These are phyloP conservation scores for Pogonocichla stellata DNA, from an alignment of 2,113 vertebrate species.

Conservation along the genomic window DNA sequence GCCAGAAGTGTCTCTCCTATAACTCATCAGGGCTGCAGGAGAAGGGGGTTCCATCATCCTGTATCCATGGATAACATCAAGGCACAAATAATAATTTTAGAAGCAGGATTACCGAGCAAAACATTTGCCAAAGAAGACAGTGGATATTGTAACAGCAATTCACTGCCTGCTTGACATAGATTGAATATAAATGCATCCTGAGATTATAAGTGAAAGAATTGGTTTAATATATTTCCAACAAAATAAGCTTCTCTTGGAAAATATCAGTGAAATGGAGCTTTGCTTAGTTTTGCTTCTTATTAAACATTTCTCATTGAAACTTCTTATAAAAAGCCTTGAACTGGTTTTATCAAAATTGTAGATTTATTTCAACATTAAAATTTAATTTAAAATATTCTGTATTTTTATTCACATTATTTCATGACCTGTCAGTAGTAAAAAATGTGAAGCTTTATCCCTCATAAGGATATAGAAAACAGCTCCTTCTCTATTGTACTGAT, in stretches of 20 bases:
- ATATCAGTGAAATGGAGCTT: not conserved
- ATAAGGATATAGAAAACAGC: not conserved
- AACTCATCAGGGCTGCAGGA: not conserved
- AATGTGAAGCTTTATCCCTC: not conserved
- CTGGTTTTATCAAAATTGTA: not conserved
- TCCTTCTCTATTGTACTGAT: not conserved
- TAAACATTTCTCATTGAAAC: not conserved
- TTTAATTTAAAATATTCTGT: not conserved
- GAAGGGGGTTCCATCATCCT: not conserved
- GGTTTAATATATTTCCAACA: not conserved
- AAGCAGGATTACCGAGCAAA: not conserved
- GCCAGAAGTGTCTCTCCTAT: not conserved
- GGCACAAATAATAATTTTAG: not conserved
- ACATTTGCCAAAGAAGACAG: not conserved
- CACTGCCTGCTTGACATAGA: not conserved
- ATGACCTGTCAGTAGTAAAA: not conserved
- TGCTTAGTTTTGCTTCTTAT: not conserved
- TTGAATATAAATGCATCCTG: not conserved
- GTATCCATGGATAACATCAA: not conserved
- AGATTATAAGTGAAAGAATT: not conserved
- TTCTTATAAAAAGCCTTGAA: not conserved
- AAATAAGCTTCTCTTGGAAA: not conserved
- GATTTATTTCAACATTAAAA: not conserved
- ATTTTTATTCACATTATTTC: constrained; percentile 4
- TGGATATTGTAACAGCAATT: not conserved